These are phyloP conservation scores for Corythucha ciliata DNA, from an alignment of 2,888 invertebrate genomes.

Conservation along the genomic window DNA sequence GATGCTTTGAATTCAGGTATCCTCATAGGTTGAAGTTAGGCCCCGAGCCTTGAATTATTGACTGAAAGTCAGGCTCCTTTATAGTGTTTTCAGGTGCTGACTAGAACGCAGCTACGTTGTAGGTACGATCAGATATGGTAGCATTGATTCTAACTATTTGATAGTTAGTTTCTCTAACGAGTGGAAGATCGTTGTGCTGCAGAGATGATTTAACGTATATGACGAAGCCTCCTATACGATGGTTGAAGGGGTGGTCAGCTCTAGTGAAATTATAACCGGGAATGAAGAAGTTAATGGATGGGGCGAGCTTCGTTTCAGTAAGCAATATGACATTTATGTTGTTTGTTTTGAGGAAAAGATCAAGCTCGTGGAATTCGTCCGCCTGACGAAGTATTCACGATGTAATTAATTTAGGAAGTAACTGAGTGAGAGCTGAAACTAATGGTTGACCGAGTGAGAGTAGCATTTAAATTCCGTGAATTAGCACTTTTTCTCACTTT, in stretches of 20 bases:
- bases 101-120: constrained; percentile 7
- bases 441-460: constrained; percentile 14
- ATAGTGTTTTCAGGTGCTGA: constrained; percentile 12
- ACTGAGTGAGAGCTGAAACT: constrained; percentile 4
- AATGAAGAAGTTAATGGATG: constrained; percentile 5
- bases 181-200: constrained; percentile 1
- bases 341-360: constrained; percentile 9
- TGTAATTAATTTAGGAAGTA: constrained; percentile 11
- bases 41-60: background rate
- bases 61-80: background rate
- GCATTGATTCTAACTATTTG: constrained; percentile 2
- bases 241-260: constrained; percentile 12
- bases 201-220: constrained; percentile 4
- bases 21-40: constrained; percentile 3
- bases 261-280: constrained; percentile 6
- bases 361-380: constrained; percentile 9
- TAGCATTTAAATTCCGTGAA: too few species aligned
- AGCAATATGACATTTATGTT: constrained; percentile 9
- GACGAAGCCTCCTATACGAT: constrained; percentile 6
- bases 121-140: background rate
- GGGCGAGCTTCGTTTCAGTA: constrained; percentile 11
- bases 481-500: too few species aligned
- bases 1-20: constrained; percentile 12
- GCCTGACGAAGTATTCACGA: background rate
- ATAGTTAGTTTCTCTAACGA: background rate